Percentiles rank a stretch among this genome's conserved stretches.
phyloP scores from a whole-genome alignment of 2,113 vertebrate species.

The Phylloscopus whistleri region DNA sequence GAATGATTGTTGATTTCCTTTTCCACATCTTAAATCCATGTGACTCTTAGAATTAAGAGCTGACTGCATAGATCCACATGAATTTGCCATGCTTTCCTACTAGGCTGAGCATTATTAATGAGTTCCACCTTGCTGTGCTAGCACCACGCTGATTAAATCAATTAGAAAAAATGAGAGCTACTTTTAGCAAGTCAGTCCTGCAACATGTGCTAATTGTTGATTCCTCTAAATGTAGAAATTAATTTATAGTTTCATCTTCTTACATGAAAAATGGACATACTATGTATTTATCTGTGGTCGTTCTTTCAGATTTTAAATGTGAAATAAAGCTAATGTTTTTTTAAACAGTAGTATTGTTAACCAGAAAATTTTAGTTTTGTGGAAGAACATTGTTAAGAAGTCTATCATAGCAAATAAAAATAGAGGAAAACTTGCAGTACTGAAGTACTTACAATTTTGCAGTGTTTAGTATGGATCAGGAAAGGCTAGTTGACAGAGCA shows the following conservation, averaged over 20 bases:
- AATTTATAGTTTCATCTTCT: background rate
- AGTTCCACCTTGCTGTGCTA: conserved; percentile 29
- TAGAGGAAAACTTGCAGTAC: background rate
- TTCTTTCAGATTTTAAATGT: background rate
- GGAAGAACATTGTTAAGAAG: background rate
- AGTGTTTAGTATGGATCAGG: background rate
- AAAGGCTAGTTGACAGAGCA: background rate
- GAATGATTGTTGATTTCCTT: background rate
- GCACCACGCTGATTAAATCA: background rate
- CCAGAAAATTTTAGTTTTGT: background rate
- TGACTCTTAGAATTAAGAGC: conserved; percentile 15
- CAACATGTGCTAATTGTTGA: background rate
- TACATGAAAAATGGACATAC: background rate
- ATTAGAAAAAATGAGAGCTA: conserved; percentile 14
- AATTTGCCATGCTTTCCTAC: conserved; percentile 36
- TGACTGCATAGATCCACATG: background rate
- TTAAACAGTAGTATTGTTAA: background rate
- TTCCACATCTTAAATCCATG: background rate
- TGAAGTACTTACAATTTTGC: background rate
- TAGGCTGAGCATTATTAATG: conserved; percentile 29
- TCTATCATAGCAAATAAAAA: background rate
- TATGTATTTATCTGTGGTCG: background rate
- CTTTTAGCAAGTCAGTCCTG: background rate
- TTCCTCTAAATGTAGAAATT: background rate
- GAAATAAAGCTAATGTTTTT: background rate